Conservation (phyloP, 2,888 invertebrate species). For the Calameuta idolon region DNA sequence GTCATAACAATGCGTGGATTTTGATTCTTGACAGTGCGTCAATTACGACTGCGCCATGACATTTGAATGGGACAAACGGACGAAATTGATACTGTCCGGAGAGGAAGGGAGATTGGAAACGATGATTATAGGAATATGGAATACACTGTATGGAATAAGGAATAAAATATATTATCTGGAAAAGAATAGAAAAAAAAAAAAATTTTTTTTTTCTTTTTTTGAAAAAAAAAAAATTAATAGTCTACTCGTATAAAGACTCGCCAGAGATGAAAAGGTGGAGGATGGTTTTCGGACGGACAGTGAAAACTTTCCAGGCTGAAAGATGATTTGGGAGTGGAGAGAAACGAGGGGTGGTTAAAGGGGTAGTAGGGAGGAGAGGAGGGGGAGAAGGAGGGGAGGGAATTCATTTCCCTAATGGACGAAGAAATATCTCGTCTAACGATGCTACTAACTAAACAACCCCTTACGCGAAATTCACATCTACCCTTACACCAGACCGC, state of each 20-base stretch:
- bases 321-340: background rate
- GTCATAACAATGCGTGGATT: background rate
- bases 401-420: conserved; percentile 63
- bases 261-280: background rate
- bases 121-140: background rate
- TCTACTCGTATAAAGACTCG: background rate
- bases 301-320: background rate
- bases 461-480: conserved; percentile 2
- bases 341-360: conserved; percentile 17
- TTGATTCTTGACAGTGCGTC: background rate
- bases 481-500: background rate
- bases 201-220: too few relatives aligned
- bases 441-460: conserved; percentile 52
- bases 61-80: background rate
- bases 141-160: background rate
- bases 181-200: background rate
- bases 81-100: background rate
- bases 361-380: conserved; percentile 16
- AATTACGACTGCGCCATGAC: background rate
- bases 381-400: conserved; percentile 17
- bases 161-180: background rate
- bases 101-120: background rate
- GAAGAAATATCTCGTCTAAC: conserved; percentile 53
- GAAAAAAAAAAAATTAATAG: background rate
- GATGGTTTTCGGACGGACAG: background rate